Evolutionary conservation across 2,888 invertebrate species (phyloP).

Genomic region (Zygothrica quintamaculata): DNA sequence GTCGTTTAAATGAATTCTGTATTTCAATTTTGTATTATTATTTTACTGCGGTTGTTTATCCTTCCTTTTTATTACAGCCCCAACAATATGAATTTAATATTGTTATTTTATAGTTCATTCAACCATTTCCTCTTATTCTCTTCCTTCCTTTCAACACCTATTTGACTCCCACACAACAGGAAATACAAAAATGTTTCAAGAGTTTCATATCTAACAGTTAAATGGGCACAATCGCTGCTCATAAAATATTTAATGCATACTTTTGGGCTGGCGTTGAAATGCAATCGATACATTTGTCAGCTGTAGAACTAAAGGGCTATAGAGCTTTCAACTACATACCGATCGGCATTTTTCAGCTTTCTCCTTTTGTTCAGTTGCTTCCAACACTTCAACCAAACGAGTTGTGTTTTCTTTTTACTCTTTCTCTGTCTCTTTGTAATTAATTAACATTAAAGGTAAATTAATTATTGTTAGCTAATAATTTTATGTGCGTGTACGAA

Average conservation of each 20-base stretch:
- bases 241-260: conserved; percentile 49
- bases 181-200: no score
- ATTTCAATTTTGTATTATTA: neutral
- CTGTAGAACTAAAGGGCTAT: neutral
- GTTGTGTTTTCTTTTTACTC: conserved; percentile 34
- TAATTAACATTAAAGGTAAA: conserved; percentile 28
- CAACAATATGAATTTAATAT: no score
- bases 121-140: no score
- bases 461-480: neutral
- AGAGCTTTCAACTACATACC: conserved; percentile 30
- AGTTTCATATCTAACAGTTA: no score
- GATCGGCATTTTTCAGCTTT: conserved; percentile 23
- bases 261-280: conserved; percentile 32
- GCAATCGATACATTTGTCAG: conserved; percentile 29
- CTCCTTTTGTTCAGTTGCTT: conserved; percentile 35
- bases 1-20: neutral
- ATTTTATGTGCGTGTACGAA: conserved; percentile 19
- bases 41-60: neutral
- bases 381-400: conserved; percentile 13
- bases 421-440: conserved; percentile 6
- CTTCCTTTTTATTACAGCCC: no score
- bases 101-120: no score
- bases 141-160: no score
- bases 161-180: no score
- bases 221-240: no score